These are phyloP conservation scores for Sus cebifrons DNA, from an alignment of 2,797 vertebrate genomes.

Conservation along the genomic window DNA sequence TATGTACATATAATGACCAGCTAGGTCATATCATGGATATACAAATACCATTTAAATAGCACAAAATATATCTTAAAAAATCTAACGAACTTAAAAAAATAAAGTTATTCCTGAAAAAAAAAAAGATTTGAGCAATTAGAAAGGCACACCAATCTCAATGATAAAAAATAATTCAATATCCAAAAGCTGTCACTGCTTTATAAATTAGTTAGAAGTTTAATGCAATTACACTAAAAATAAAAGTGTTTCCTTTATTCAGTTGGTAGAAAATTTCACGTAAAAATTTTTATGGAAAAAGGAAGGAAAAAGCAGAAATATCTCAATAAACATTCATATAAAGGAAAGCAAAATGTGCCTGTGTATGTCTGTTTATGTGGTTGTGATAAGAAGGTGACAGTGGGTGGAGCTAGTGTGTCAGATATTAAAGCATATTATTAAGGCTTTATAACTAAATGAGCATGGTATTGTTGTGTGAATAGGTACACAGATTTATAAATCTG, in stretches of 20 bases:
- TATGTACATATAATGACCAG: neutral
- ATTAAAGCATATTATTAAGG: neutral
- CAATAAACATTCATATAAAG: neutral
- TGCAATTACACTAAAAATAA: neutral
- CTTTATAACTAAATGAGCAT: neutral
- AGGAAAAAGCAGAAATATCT: neutral
- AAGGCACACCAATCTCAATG: neutral
- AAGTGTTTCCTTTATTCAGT: neutral
- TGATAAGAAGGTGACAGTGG: neutral
- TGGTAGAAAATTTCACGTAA: neutral
- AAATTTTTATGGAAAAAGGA: neutral
- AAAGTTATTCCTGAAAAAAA: neutral
- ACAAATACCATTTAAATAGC: neutral
- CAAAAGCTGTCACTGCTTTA: neutral
- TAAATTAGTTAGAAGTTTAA: constrained; percentile 1
- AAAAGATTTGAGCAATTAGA: neutral
- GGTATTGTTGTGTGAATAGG: neutral
- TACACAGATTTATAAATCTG: neutral
- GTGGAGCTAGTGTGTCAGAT: neutral
- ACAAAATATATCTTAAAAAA: neutral
- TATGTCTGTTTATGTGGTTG: neutral
- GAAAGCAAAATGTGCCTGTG: neutral
- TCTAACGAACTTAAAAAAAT: neutral
- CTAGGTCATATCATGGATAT: neutral
- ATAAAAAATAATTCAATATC: neutral